A percentile compares a stretch with the other conserved stretches of the same genome.
Evolutionary conservation across 2,797 vertebrate genomes (phyloP).

Genomic region (Thaleichthys pacificus): DNA sequence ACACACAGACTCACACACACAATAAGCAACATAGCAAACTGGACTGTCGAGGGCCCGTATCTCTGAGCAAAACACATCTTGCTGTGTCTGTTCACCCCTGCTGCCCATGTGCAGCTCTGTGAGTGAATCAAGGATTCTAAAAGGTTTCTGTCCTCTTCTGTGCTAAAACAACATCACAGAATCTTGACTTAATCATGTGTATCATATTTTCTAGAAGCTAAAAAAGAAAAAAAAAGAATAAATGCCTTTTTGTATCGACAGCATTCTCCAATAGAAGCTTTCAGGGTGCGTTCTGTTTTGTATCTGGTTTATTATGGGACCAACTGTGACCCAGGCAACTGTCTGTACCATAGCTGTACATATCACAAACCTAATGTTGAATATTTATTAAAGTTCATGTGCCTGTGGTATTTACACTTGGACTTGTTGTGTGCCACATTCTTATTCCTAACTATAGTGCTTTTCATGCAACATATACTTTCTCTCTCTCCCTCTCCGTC

Average conservation of each 20-base stretch:
- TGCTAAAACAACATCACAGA: slow-evolving; percentile 52
- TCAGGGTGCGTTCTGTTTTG: slow-evolving; percentile 59
- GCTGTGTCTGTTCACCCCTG: neutral
- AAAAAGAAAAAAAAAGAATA: slow-evolving; percentile 28
- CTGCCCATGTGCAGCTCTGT: neutral
- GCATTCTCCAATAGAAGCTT: slow-evolving; percentile 67
- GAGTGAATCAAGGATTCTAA: slow-evolving; percentile 19
- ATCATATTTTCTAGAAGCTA: slow-evolving; percentile 46
- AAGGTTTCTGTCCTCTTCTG: slow-evolving; percentile 38
- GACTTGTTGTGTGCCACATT: slow-evolving; percentile 45
- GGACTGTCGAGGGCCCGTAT: too few species aligned
- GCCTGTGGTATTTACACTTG: slow-evolving; percentile 84
- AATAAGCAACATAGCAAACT: neutral
- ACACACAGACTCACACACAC: slow-evolving; percentile 12
- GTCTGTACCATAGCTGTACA: slow-evolving; percentile 87
- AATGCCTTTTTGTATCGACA: slow-evolving; percentile 65
- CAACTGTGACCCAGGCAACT: slow-evolving; percentile 64
- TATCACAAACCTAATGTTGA: slow-evolving; percentile 88
- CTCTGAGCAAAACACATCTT: too few species aligned
- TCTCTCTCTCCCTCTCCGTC: neutral
- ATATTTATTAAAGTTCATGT: slow-evolving; percentile 96
- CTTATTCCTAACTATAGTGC: neutral
- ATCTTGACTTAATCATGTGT: slow-evolving; percentile 57
- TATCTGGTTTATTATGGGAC: slow-evolving; percentile 67
- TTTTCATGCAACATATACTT: neutral